A percentile compares a stretch with the other conserved stretches of the same genome.
Evolutionary conservation across 2,113 vertebrate genomes (phyloP).

Genomic region (Cardinalis cardinalis): DNA sequence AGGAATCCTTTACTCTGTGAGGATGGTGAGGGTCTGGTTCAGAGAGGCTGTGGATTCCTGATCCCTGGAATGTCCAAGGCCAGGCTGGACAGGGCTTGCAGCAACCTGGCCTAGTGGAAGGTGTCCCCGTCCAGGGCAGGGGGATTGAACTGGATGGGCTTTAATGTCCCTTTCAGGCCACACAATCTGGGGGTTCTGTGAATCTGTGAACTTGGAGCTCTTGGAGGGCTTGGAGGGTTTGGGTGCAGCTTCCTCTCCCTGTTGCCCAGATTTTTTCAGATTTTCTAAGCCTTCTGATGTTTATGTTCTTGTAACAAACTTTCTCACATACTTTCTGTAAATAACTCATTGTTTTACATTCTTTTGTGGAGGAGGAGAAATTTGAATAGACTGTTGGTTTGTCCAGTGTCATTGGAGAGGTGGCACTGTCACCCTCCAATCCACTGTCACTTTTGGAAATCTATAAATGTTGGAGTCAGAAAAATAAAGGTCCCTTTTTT

Average conservation of each 20-base stretch:
- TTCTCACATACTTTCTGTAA: too few relatives aligned
- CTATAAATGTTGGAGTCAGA: too few relatives aligned
- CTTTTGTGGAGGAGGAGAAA: too few relatives aligned
- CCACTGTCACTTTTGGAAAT: too few relatives aligned
- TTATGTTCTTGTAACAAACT: too few relatives aligned
- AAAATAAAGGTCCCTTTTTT: too few relatives aligned
- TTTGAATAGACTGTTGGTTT: too few relatives aligned
- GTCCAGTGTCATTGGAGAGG: too few relatives aligned
- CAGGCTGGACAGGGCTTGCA: fast-evolving
- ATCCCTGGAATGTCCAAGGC: background rate
- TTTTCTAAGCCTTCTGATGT: too few relatives aligned
- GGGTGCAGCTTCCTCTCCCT: background rate
- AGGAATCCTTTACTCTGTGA: background rate
- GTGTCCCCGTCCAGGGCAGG: background rate
- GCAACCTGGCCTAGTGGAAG: background rate
- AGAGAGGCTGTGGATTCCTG: background rate
- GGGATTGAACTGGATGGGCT: background rate
- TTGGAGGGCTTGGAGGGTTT: background rate
- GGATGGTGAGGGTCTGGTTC: background rate
- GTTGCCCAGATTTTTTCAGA: too few relatives aligned
- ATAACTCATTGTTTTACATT: too few relatives aligned
- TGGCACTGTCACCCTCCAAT: too few relatives aligned
- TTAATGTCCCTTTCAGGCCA: background rate
- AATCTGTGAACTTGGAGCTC: background rate
- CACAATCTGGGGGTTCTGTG: background rate